These are phyloP conservation scores for Phylloscopus trochiloides DNA, from an alignment of 2,113 vertebrate genomes.

Conservation along the genomic window DNA sequence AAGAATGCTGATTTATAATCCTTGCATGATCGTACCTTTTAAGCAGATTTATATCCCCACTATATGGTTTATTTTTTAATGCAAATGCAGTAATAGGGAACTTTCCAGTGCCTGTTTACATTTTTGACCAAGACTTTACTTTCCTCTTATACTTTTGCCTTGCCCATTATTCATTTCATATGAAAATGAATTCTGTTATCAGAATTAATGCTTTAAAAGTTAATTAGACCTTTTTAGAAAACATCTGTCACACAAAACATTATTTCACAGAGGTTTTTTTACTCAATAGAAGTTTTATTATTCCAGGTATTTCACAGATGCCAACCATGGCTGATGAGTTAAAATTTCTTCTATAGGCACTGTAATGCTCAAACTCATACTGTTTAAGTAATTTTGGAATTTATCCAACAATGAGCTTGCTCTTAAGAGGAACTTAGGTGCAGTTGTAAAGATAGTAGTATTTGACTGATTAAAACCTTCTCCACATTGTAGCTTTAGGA, in stretches of 20 bases:
- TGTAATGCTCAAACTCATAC: background rate
- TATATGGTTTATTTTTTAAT: background rate
- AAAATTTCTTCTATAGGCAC: background rate
- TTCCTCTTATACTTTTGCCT: background rate
- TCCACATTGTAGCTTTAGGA: background rate
- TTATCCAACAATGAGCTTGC: background rate
- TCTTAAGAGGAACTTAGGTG: background rate
- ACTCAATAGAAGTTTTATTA: background rate
- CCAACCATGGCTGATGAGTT: background rate
- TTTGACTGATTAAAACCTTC: background rate
- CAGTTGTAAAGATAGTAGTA: background rate
- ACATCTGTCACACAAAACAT: background rate
- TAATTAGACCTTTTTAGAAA: background rate
- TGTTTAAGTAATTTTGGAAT: background rate
- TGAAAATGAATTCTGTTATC: background rate
- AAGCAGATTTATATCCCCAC: background rate
- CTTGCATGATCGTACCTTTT: background rate
- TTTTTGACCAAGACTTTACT: background rate
- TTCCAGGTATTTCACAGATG: background rate
- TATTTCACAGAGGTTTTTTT: background rate
- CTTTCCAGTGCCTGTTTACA: background rate
- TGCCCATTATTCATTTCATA: background rate
- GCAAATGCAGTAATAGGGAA: background rate
- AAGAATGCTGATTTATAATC: background rate
- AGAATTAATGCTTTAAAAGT: background rate